Conservation (phyloP, 2,888 invertebrate genomes). For the Phyllotreta cruciferae region DNA sequence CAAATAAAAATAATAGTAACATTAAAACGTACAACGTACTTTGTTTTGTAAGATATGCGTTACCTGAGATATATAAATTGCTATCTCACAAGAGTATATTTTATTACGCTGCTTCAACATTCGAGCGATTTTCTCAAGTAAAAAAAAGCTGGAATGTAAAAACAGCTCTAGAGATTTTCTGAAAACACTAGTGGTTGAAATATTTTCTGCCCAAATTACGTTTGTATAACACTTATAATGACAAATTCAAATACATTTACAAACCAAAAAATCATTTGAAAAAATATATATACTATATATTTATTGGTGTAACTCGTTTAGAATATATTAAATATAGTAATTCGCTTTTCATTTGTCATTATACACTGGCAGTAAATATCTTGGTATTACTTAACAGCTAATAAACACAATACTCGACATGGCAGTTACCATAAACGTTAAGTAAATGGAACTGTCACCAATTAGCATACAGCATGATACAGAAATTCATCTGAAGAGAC, state of each 20-base stretch:
- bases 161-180: too few species aligned
- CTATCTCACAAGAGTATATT: conserved; percentile 7
- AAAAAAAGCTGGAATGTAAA: too few species aligned
- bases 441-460: not conserved
- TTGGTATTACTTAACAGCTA: conserved; percentile 10
- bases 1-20: conserved; percentile 15
- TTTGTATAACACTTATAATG: not conserved
- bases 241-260: not conserved
- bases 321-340: conserved; percentile 4
- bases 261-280: not conserved
- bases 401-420: conserved; percentile 1
- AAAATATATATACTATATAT: conserved; percentile 2
- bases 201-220: too few species aligned
- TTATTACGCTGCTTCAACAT: not conserved
- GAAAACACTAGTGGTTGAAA: too few species aligned
- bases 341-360: not conserved
- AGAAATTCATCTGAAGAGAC: too few species aligned
- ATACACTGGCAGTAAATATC: conserved; percentile 13
- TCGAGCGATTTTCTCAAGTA: too few species aligned
- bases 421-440: not conserved
- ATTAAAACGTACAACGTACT: conserved; percentile 4
- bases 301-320: not conserved
- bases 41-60: conserved; percentile 36
- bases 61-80: conserved; percentile 41
- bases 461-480: not conserved